phyloP scores from a whole-genome alignment of 53 echinoderm and acorn worm genomes.

The Mesocentrotus franciscanus region DNA sequence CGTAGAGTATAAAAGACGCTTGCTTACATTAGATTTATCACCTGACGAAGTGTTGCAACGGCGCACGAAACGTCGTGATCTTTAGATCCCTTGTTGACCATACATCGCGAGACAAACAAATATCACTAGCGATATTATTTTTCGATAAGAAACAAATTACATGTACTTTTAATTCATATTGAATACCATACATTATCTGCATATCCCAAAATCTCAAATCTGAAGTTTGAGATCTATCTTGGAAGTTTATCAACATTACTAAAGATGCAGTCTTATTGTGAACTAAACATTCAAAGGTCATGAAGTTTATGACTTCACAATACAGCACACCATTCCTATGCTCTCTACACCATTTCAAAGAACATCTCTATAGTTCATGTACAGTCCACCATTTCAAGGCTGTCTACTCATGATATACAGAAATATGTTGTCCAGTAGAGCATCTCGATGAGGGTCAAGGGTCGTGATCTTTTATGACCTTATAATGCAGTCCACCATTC shows the following conservation, averaged over 20 bases:
- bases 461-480: background rate
- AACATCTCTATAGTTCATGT: background rate
- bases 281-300: background rate
- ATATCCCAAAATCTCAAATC: background rate
- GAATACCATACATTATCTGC: background rate
- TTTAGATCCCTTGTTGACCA: too few relatives aligned
- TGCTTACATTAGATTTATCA: too few relatives aligned
- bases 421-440: conserved; percentile 92
- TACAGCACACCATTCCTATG: too few relatives aligned
- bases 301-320: background rate
- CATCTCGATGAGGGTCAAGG: conserved; percentile 69
- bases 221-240: background rate
- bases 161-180: background rate
- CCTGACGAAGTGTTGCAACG: too few relatives aligned
- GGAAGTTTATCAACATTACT: background rate
- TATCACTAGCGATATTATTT: too few relatives aligned
- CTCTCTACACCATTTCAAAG: background rate
- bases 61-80: too few relatives aligned
- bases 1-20: too few relatives aligned
- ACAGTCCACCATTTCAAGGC: conserved; percentile 83
- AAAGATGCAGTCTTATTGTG: background rate
- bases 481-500: conserved; percentile 89
- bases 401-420: conserved; percentile 85
- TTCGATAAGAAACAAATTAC: background rate
- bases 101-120: too few relatives aligned